Base-by-base conservation (phyloP, 1,140 invertebrate species). In the Drosophila lini region DNA sequence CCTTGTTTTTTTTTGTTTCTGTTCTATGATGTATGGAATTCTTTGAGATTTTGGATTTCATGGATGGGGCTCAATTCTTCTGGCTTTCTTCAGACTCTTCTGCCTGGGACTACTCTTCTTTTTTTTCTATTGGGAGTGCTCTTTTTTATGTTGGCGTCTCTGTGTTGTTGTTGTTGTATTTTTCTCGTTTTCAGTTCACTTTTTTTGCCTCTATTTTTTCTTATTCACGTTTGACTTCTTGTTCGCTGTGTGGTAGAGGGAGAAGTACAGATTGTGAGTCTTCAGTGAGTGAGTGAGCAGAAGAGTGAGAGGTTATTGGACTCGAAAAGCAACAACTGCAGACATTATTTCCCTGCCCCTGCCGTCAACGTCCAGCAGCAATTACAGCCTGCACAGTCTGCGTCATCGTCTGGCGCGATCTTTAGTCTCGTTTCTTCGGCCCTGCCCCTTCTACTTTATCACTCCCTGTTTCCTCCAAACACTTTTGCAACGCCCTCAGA, bases 351-450 rank as follows among this genome's bases (percentile, higher is more conserved):
- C 59, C 19, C 42, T 50, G 50, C 64, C 60, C 61, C 61, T 5
- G 5, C 44, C 32, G 28, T 61, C 45, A 62, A 28, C 53, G 61
- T 34, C 61, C 56, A 63, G 25, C 61, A 22, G 48, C 59, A 61
- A 61, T 61, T 61, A 61, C 45, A 69, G 65, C 36, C 61, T 65
- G 45, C 65, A 65, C 65, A 65, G 65, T 69, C 65, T 69, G 65
- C 65, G 65, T 69, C 65, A 69, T 69, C 61, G 65, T 69, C 65
- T 69, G 65, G 65, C 65, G 65, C 62, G 65, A 69, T 69, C 65
- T 68, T 65, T 19, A 63, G 61, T 48, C 65, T 69, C 61, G 61
- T 34, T 65, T 31, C 44, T 55, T 44, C 40, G 19, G 36, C 59
- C 15, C 13, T 34, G 3, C 3, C 28, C 47, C 47, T 28, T 2